Evolutionary conservation across 2,797 vertebrate species (phyloP).

Genomic region (Sebastes matsubarae): DNA sequence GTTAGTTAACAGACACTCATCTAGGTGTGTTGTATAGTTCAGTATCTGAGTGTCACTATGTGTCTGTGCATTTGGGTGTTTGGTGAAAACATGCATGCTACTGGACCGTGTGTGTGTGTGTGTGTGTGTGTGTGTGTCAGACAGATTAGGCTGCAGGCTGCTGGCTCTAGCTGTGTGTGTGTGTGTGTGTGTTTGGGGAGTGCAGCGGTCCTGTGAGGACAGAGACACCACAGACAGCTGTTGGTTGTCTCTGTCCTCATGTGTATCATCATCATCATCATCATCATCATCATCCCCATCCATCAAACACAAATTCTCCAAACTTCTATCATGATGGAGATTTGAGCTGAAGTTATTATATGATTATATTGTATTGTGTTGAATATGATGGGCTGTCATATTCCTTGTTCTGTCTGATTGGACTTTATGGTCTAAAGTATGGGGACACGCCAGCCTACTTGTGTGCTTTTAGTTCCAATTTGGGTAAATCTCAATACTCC

Average conservation of each 20-base stretch:
- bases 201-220: slow-evolving; percentile 46
- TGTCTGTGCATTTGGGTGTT: not conserved
- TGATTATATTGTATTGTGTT: too few species aligned
- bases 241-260: not conserved
- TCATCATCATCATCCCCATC: not conserved
- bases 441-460: too few species aligned
- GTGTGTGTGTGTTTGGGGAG: slow-evolving; percentile 19
- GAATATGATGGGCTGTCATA: not conserved
- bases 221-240: slow-evolving; percentile 34
- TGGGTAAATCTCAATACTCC: not conserved
- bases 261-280: not conserved
- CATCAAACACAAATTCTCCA: not conserved
- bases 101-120: not conserved
- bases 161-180: not conserved
- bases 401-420: not conserved
- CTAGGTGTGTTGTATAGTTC: not conserved
- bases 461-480: not conserved
- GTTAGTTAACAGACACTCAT: slow-evolving; percentile 34
- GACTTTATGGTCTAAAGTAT: not conserved
- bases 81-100: not conserved
- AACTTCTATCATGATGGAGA: not conserved
- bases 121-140: not conserved
- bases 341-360: too few species aligned
- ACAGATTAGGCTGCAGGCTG: slow-evolving; percentile 27
- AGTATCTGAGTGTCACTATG: not conserved